These are phyloP conservation scores for Spea multiplicata DNA, from an alignment of 2,113 vertebrate species.

Conservation along the genomic window DNA sequence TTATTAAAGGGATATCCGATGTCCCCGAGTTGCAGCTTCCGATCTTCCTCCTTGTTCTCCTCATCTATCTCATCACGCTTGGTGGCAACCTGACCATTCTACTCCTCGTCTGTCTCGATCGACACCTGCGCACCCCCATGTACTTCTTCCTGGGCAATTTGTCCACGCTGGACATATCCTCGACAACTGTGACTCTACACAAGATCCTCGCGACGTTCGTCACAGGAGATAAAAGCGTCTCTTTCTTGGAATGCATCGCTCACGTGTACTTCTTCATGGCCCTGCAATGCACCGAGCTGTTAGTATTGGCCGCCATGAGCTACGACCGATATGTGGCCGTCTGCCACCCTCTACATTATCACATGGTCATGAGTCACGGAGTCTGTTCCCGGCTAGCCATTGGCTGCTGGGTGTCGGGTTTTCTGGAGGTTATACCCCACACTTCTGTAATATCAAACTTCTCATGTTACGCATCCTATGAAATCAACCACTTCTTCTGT, in stretches of 20 bases:
- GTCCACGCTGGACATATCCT: constrained; percentile 60
- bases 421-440: constrained; percentile 53
- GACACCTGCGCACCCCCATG: constrained; percentile 57
- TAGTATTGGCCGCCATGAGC: constrained; percentile 20
- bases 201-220: constrained; percentile 50
- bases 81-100: constrained; percentile 52
- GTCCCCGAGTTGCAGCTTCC: constrained; percentile 1
- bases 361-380: constrained; percentile 8
- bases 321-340: constrained; percentile 19
- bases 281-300: constrained; percentile 11
- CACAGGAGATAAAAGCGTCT: background rate
- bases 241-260: constrained; percentile 22
- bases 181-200: constrained; percentile 58
- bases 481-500: constrained; percentile 44
- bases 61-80: constrained; percentile 49
- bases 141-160: constrained; percentile 61
- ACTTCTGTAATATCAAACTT: constrained; percentile 37
- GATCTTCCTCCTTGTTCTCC: constrained; percentile 13
- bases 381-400: constrained; percentile 46
- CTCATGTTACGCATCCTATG: constrained; percentile 27
- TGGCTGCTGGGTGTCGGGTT: constrained; percentile 54
- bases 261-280: constrained; percentile 32
- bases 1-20: constrained; percentile 17
- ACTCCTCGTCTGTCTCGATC: constrained; percentile 42
- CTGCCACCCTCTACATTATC: constrained; percentile 27